Percentiles rank a stretch among this genome's conserved stretches.
These are phyloP conservation scores for Ephestia elutella DNA, from an alignment of 1,140 invertebrate genomes.

Conservation along the genomic window DNA sequence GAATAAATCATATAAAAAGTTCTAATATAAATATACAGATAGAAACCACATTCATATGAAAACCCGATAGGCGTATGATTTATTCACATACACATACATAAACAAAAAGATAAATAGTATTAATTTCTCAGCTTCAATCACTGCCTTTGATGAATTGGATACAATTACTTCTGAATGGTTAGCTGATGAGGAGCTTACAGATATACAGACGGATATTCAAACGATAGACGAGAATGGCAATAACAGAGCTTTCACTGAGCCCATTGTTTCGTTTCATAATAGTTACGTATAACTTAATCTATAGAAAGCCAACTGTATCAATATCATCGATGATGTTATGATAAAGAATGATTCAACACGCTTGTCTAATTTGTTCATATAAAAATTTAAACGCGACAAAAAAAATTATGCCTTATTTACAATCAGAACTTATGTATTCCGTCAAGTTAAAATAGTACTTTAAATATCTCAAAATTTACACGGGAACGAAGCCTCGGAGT, in stretches of 20 bases:
- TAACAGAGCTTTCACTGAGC: conserved; percentile 33
- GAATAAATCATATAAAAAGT: background rate
- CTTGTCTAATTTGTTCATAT: conserved; percentile 9
- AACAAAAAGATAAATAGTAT: too few species aligned
- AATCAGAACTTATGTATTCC: too few species aligned
- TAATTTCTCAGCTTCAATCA: too few species aligned
- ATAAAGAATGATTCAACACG: conserved; percentile 9
- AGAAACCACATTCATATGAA: too few species aligned
- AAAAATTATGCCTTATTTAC: too few species aligned
- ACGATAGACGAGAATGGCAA: conserved; percentile 17
- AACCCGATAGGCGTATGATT: too few species aligned
- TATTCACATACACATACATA: too few species aligned
- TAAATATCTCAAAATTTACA: too few species aligned
- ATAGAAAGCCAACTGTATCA: conserved; percentile 52
- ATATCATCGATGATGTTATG: conserved; percentile 21
- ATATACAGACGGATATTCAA: background rate
- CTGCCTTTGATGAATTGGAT: conserved; percentile 16
- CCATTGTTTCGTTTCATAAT: conserved; percentile 46
- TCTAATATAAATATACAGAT: too few species aligned
- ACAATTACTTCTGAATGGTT: conserved; percentile 20
- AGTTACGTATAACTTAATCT: conserved; percentile 42
- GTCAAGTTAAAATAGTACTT: too few species aligned
- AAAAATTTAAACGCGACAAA: background rate
- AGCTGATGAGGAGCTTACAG: conserved; percentile 15
- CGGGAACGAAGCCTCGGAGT: too few species aligned